Evolutionary conservation across 2,888 invertebrate species (phyloP).

Genomic region (Azorinus chamasolen): DNA sequence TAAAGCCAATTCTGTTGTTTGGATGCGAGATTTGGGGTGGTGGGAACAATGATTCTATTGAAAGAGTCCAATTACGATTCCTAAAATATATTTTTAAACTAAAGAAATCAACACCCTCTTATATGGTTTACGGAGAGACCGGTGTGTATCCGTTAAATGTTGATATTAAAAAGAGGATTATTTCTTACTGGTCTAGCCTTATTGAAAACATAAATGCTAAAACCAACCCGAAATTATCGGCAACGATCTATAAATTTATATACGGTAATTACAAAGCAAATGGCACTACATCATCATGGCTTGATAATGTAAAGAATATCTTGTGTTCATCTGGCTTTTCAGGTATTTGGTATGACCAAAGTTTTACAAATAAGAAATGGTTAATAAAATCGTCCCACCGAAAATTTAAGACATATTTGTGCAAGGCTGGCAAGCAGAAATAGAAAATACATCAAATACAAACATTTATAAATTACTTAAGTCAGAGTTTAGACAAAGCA

Average conservation of each 20-base stretch:
- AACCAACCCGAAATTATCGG: constrained; percentile 12
- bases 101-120: not conserved
- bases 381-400: constrained; percentile 4
- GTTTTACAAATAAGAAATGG: too few relatives aligned
- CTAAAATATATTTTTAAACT: not conserved
- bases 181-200: constrained; percentile 1
- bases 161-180: constrained; percentile 5
- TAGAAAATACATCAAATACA: not conserved
- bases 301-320: not conserved
- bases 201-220: not conserved
- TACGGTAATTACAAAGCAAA: not conserved
- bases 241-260: not conserved
- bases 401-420: constrained; percentile 2
- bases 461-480: constrained; percentile 4
- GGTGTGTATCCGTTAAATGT: constrained; percentile 15
- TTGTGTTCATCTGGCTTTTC: not conserved
- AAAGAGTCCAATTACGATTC: constrained; percentile 1
- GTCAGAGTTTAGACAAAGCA: not conserved
- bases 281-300: constrained; percentile 4
- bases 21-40: not conserved
- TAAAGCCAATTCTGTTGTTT: constrained; percentile 9
- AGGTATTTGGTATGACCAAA: too few relatives aligned
- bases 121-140: not conserved
- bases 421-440: constrained; percentile 1
- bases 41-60: not conserved